Percentiles rank a stretch among this genome's conserved stretches.
Conservation (phyloP, 2,888 invertebrate genomes). For the Eilema sororculum region DNA sequence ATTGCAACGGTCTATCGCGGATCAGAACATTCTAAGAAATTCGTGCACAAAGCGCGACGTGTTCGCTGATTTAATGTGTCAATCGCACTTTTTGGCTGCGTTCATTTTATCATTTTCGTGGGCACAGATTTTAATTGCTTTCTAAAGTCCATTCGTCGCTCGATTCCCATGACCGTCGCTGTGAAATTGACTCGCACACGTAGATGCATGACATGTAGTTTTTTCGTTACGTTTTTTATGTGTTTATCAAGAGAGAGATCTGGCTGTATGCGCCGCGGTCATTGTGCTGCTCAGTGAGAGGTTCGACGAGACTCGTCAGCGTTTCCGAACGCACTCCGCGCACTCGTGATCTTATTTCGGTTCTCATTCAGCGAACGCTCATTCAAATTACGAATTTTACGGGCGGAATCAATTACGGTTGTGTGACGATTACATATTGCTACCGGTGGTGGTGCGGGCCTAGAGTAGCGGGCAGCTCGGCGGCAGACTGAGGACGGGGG, state of each 20-base stretch:
- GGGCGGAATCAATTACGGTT: constrained; percentile 79
- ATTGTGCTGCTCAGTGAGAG: constrained; percentile 79
- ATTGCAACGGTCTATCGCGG: constrained; percentile 47
- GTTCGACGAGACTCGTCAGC: constrained; percentile 54
- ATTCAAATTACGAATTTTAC: constrained; percentile 84
- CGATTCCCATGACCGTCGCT: constrained; percentile 85
- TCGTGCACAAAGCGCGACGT: constrained; percentile 63
- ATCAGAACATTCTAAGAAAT: constrained; percentile 47
- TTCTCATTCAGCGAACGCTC: constrained; percentile 76
- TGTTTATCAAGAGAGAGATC: constrained; percentile 84
- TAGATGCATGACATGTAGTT: constrained; percentile 87
- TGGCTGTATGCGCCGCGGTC: constrained; percentile 79
- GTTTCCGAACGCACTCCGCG: constrained; percentile 62
- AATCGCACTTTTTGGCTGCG: constrained; percentile 73
- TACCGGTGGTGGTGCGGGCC: constrained; percentile 63
- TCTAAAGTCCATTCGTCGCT: constrained; percentile 83
- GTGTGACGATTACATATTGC: constrained; percentile 80
- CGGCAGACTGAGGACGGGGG: constrained; percentile 27
- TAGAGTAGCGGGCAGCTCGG: constrained; percentile 24
- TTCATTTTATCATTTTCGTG: constrained; percentile 69
- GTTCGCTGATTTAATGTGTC: constrained; percentile 75
- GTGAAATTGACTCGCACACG: constrained; percentile 86
- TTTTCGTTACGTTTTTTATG: constrained; percentile 79
- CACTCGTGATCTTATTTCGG: constrained; percentile 81
- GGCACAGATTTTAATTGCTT: constrained; percentile 84